Evolutionary conservation across 2,888 invertebrate species (phyloP).

Genomic region (Tyria jacobaeae): DNA sequence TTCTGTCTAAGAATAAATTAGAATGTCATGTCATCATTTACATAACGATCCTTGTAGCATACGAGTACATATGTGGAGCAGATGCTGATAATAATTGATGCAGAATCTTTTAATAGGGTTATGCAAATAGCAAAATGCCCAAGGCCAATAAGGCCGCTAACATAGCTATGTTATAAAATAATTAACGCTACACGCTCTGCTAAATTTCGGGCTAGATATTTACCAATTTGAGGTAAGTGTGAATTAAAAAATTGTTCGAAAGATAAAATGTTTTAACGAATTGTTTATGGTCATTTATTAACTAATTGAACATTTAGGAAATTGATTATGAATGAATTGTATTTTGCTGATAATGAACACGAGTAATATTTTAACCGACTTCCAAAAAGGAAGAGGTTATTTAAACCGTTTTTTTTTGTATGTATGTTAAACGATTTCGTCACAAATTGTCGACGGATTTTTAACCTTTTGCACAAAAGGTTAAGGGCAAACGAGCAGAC

Average conservation of each 20-base stretch:
- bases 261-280: conserved; percentile 4
- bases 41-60: neutral
- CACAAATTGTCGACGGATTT: too few relatives aligned
- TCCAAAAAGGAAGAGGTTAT: too few relatives aligned
- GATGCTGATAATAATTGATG: conserved; percentile 19
- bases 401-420: too few relatives aligned
- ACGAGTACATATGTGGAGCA: neutral
- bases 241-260: neutral
- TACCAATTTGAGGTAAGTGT: conserved; percentile 19
- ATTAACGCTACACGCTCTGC: conserved; percentile 50
- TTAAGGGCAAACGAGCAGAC: too few relatives aligned
- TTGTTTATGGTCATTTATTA: neutral
- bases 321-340: neutral
- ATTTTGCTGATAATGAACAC: too few relatives aligned
- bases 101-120: conserved; percentile 21
- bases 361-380: too few relatives aligned
- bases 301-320: neutral
- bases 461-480: too few relatives aligned
- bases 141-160: conserved; percentile 17
- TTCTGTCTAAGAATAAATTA: neutral
- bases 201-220: conserved; percentile 41
- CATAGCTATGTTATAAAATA: conserved; percentile 32
- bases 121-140: conserved; percentile 35
- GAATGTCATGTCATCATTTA: neutral
- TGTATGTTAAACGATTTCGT: too few relatives aligned